Evolutionary conservation across 2,888 invertebrate species (phyloP), one percentile per base, ranked within the genome.

Genomic region (Choreutis nemorana): DNA sequence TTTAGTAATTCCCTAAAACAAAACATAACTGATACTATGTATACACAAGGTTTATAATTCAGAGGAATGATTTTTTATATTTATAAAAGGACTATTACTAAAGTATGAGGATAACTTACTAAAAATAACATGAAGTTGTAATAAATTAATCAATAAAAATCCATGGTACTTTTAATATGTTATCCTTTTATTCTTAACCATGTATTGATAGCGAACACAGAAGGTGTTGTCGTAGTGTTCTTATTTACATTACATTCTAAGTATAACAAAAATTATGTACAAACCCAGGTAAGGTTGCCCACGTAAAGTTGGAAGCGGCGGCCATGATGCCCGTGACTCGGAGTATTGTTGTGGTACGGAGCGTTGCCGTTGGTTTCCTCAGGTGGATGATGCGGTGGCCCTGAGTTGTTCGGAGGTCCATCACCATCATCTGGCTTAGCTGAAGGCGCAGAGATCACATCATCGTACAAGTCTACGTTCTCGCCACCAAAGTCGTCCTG

Each of bases 241-340:
- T n/a, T 67, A 73, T 70, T 57, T 72, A 67, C 70, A 75, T 56
- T 55, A 63, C 45, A 35, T 50, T 50, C 56, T 63, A 67, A 48
- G 55, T 55, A 50, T 71, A 46, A 47, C 45, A 72, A 66, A 72
- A 62, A 71, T 5, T 50, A 54, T 48, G 68, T 77, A 73, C 85
- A 80, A 85, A 94, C 95, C 97, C 99, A 99, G 50, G 97, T 97
- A 45, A 99, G 85, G 80, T 99, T 99, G 55, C 98, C 98, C 56
- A 99, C 89, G 78, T 99, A 99, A 25, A 97, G 84, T 66, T 96
- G 94, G 66, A 90, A 91, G 55, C 92, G 86, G 54, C 94, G 84
- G 71, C 87, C 88, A 46, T 89, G 88, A 66, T 87, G 77, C 58
- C 87, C 87, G 40, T 88, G 87, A 55, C 81, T 86, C 55, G 87